Evolutionary conservation across 2,113 vertebrate species (phyloP).

Genomic region (Zapus hudsonius): DNA sequence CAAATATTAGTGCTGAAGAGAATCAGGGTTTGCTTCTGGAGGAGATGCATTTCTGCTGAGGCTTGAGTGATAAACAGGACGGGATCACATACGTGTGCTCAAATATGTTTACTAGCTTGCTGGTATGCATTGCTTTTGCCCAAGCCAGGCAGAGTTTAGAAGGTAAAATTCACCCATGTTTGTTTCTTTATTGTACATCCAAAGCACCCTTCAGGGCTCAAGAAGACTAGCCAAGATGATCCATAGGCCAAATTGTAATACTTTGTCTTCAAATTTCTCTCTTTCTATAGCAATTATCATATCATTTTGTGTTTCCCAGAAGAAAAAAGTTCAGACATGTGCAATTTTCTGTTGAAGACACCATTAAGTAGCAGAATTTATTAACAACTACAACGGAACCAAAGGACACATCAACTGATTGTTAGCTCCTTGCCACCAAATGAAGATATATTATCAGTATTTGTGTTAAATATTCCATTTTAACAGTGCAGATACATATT

Average conservation of each 20-base stretch:
- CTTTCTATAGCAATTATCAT: conserved; percentile 58
- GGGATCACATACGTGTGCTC: not conserved
- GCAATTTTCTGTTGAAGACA: conserved; percentile 83
- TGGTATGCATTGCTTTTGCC: not conserved
- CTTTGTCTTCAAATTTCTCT: conserved; percentile 70
- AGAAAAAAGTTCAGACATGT: conserved; percentile 75
- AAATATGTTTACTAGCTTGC: not conserved
- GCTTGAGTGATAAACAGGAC: not conserved
- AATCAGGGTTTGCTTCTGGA: conserved; percentile 10
- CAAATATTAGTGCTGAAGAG: conserved; percentile 22
- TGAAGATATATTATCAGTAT: conserved; percentile 84
- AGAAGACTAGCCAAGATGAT: conserved; percentile 33
- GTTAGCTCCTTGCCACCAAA: conserved; percentile 76
- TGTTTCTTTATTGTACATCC: not conserved
- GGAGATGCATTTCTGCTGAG: not conserved
- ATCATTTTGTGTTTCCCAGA: conserved; percentile 65
- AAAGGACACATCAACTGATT: conserved; percentile 80
- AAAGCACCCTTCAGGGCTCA: not conserved
- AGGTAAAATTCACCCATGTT: not conserved
- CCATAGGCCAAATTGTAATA: conserved; percentile 1
- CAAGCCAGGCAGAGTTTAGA: not conserved
- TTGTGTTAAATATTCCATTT: conserved; percentile 83
- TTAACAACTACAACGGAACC: conserved; percentile 82
- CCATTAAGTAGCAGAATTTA: conserved; percentile 85
- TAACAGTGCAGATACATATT: conserved; percentile 84